Percentiles rank a stretch among this genome's conserved stretches.
Conservation (phyloP, 1,140 invertebrate genomes). For the Brachionus paranguensis region DNA sequence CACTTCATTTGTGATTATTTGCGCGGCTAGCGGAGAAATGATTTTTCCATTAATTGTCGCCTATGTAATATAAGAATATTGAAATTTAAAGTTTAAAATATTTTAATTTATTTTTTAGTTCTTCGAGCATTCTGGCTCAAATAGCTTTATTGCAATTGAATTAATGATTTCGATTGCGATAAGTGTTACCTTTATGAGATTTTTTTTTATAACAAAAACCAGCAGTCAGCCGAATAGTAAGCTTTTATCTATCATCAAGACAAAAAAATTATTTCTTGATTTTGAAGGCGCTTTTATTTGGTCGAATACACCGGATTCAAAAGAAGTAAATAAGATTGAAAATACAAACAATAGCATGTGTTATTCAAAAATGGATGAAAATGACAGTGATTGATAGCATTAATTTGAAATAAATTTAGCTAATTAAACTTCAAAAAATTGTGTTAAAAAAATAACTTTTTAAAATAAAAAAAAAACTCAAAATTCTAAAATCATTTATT, state of each 20-base stretch:
- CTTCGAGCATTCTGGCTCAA: not conserved
- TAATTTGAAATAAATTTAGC: not conserved
- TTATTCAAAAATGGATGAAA: conserved; percentile 35
- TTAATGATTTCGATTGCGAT: not conserved
- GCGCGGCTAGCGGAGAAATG: conserved; percentile 56
- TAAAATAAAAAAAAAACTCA: not conserved
- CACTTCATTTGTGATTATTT: conserved; percentile 54
- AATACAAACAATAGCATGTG: not conserved
- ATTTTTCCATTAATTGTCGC: conserved; percentile 56
- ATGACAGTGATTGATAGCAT: not conserved
- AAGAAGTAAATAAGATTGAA: not conserved
- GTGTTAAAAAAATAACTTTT: not conserved
- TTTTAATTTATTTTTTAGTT: not conserved
- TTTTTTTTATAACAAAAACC: not conserved
- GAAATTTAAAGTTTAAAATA: not conserved
- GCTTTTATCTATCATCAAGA: not conserved
- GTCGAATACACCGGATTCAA: not conserved
- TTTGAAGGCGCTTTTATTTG: not conserved
- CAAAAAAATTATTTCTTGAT: not conserved
- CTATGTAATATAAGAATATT: conserved; percentile 50
- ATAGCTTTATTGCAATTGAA: conserved; percentile 11
- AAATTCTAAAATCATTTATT: not conserved
- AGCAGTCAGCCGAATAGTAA: not conserved
- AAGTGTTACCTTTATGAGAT: not conserved
- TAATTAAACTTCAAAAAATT: not conserved